Conservation (phyloP, 2,888 invertebrate species). For the Hypena proboscidalis region DNA sequence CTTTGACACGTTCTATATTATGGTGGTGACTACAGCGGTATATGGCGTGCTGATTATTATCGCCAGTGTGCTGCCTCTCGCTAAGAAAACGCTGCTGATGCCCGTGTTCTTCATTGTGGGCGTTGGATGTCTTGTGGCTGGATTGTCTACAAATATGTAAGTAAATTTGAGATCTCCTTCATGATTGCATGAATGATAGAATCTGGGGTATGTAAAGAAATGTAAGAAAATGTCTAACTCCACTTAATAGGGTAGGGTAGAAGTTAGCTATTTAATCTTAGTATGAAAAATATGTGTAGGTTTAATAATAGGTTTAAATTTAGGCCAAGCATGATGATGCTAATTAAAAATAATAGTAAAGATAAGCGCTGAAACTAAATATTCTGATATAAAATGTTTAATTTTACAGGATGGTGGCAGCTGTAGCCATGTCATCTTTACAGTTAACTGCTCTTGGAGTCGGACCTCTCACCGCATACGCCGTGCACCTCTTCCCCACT, state of each 20-base stretch:
- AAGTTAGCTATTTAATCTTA: no score
- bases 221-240: no score
- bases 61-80: conserved; percentile 61
- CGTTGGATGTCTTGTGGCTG: conserved; percentile 59
- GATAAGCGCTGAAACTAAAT: no score
- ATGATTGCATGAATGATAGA: neutral
- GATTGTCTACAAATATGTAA: conserved; percentile 65
- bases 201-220: no score
- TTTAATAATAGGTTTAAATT: no score
- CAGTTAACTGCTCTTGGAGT: conserved; percentile 72
- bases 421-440: conserved; percentile 68
- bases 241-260: no score
- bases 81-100: conserved; percentile 66
- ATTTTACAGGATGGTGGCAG: conserved; percentile 60
- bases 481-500: conserved; percentile 74
- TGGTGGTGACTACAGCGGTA: conserved; percentile 64
- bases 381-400: neutral
- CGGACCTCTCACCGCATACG: conserved; percentile 75
- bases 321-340: no score
- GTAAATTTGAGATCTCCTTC: no score
- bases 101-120: conserved; percentile 63
- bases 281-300: no score
- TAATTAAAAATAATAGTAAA: no score
- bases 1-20: conserved; percentile 64
- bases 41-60: conserved; percentile 62